Evolutionary conservation across 2,888 invertebrate genomes (phyloP).

Genomic region (Rhagophthalmus giganteus): DNA sequence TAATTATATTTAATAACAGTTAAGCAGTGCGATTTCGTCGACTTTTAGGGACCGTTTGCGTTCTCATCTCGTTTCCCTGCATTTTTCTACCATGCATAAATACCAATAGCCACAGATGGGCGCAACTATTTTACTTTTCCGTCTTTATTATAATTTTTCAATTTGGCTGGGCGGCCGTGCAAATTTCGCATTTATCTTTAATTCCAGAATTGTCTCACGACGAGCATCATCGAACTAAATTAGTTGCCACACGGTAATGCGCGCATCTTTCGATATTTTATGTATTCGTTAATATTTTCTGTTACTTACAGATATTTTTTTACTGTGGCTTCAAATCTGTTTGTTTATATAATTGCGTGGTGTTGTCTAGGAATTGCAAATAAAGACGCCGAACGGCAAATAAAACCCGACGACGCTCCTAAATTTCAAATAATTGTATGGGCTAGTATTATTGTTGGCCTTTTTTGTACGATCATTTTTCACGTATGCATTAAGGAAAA

Average conservation of each 20-base stretch:
- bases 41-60: slow-evolving; percentile 74
- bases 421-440: slow-evolving; percentile 73
- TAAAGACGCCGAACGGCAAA: slow-evolving; percentile 59
- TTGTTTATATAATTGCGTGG: slow-evolving; percentile 82
- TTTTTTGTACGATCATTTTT: slow-evolving; percentile 69
- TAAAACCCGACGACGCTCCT: slow-evolving; percentile 66
- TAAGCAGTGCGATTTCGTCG: slow-evolving; percentile 37
- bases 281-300: too few relatives aligned
- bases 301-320: slow-evolving; percentile 74
- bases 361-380: slow-evolving; percentile 66
- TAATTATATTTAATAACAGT: slow-evolving; percentile 9
- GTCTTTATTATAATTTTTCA: slow-evolving; percentile 82
- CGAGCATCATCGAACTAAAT: slow-evolving; percentile 72
- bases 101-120: slow-evolving; percentile 64
- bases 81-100: slow-evolving; percentile 81
- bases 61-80: slow-evolving; percentile 80
- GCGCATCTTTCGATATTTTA: not conserved
- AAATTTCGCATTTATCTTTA: slow-evolving; percentile 89
- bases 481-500: slow-evolving; percentile 71
- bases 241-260: slow-evolving; percentile 72
- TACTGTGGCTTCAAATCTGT: slow-evolving; percentile 83
- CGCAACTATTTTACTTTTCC: slow-evolving; percentile 74
- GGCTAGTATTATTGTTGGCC: slow-evolving; percentile 68
- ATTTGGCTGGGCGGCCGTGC: slow-evolving; percentile 91
- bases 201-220: slow-evolving; percentile 80